Percentiles rank a stretch among this genome's conserved stretches.
Evolutionary conservation across 37 sponge, comb jelly and placozoan genomes (phyloP).

Genomic region (Geodia barretti): DNA sequence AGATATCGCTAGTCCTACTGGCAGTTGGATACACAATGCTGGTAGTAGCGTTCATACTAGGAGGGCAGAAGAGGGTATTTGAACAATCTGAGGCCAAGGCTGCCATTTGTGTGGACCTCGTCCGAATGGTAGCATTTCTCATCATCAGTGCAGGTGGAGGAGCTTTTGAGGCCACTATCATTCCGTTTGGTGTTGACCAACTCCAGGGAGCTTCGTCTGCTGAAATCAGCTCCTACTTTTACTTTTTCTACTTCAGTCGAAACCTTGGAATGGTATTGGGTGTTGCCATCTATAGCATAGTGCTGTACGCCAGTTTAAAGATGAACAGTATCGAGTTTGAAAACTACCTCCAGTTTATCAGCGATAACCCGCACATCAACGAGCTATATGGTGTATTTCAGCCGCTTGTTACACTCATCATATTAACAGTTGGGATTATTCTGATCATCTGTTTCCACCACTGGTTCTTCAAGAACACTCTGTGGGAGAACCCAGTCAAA

Average conservation of each 20-base stretch:
- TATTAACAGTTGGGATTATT: neutral
- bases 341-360: too few species aligned
- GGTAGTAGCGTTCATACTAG: neutral
- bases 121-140: neutral
- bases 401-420: neutral
- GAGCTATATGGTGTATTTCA: too few species aligned
- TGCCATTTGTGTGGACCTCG: neutral
- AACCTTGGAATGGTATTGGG: neutral
- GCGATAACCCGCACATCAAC: too few species aligned
- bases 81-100: too few species aligned
- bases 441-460: neutral
- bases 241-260: constrained; percentile 28
- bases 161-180: constrained; percentile 30
- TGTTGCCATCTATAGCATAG: too few species aligned
- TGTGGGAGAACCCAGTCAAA: constrained; percentile 3
- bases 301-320: too few species aligned
- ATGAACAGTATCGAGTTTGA: too few species aligned
- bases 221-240: constrained; percentile 47
- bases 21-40: constrained; percentile 3
- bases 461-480: neutral
- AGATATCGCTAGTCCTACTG: constrained; percentile 32
- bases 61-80: neutral
- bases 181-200: constrained; percentile 51
- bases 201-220: constrained; percentile 52
- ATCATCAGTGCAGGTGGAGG: constrained; percentile 18